A percentile compares a stretch with the other conserved stretches of the same genome.
Conservation (phyloP, 2,113 vertebrate species). For the Melozone crissalis region DNA sequence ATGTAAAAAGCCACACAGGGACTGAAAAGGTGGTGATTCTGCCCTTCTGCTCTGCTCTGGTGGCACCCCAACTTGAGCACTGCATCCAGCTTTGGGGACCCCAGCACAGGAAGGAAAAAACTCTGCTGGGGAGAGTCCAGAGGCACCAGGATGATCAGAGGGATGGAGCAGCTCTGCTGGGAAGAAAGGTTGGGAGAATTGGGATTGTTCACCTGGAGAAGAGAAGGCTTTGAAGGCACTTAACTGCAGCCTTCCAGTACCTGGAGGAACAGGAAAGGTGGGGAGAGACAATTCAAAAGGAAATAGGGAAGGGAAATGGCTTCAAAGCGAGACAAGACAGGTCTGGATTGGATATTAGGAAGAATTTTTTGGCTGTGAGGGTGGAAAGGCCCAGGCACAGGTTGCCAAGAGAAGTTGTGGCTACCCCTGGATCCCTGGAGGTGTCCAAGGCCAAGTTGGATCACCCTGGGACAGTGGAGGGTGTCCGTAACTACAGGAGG, state of each 20-base stretch:
- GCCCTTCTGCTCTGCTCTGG: neutral
- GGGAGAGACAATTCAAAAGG: neutral
- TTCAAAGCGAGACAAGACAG: neutral
- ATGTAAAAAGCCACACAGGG: neutral
- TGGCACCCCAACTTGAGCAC: neutral
- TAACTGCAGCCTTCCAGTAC: neutral
- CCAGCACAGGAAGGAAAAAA: neutral
- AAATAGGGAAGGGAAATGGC: neutral
- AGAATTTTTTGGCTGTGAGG: neutral
- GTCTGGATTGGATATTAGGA: neutral
- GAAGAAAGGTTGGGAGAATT: neutral
- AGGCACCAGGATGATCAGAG: neutral
- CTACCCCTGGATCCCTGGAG: neutral
- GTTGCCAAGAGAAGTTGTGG: neutral
- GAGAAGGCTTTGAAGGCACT: neutral
- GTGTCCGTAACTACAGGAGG: neutral
- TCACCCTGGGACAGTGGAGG: neutral
- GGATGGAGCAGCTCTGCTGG: neutral
- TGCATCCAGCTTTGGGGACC: neutral
- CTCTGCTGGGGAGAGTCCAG: neutral
- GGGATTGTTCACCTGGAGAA: neutral
- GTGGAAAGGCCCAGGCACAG: rapidly evolving
- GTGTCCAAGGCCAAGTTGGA: neutral
- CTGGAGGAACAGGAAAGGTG: neutral
- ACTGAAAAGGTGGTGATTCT: neutral